Conservation (phyloP, 1,140 invertebrate species). For the Eumeta japonica region DNA sequence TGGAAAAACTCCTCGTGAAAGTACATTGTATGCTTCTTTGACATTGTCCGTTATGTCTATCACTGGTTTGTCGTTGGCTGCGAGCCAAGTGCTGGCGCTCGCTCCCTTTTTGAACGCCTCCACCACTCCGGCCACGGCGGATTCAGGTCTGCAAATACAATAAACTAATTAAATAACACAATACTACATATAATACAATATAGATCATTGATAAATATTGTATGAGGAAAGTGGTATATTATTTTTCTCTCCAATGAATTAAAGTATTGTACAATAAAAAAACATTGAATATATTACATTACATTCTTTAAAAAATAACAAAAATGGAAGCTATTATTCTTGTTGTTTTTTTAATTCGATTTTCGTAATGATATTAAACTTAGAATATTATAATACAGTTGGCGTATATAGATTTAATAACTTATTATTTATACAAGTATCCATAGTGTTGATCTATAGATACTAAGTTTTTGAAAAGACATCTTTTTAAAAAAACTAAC, state of each 20-base stretch:
- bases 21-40: slow-evolving; percentile 24
- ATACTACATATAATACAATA: neutral
- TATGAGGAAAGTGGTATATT: neutral
- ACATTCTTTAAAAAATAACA: neutral
- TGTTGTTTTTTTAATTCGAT: too few species aligned
- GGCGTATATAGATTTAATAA: too few species aligned
- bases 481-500: too few species aligned
- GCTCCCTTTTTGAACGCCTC: slow-evolving; percentile 25
- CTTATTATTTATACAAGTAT: too few species aligned
- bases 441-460: too few species aligned
- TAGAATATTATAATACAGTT: too few species aligned
- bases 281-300: neutral
- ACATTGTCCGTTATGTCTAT: slow-evolving; percentile 34
- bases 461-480: too few species aligned
- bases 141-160: slow-evolving; percentile 26
- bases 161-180: too few species aligned
- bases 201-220: too few species aligned
- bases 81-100: slow-evolving; percentile 36
- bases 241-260: neutral
- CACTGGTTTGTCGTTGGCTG: slow-evolving; percentile 26
- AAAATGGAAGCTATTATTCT: neutral
- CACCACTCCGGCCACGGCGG: slow-evolving; percentile 28
- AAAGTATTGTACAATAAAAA: neutral
- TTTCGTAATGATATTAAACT: too few species aligned
- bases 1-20: too few species aligned